phyloP scores from a whole-genome alignment of 92 coral and sea anemone species.

The Pocillopora grandis region DNA sequence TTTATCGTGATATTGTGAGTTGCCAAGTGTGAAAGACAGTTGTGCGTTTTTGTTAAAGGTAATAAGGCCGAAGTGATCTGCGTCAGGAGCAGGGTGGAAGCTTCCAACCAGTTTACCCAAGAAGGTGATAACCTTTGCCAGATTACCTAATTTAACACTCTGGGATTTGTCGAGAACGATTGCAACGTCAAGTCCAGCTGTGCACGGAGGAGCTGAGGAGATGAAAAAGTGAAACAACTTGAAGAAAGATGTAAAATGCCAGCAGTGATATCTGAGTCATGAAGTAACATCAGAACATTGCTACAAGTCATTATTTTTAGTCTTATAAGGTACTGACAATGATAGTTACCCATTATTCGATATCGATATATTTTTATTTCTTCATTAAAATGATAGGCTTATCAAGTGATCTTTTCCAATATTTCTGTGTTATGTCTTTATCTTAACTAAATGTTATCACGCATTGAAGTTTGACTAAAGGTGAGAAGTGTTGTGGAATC shows the following conservation, averaged over 20 bases:
- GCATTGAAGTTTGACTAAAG: too few relatives aligned
- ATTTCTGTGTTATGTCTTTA: too few relatives aligned
- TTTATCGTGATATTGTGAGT: neutral
- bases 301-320: too few relatives aligned
- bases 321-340: too few relatives aligned
- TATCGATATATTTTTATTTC: too few relatives aligned
- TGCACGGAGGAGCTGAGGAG: neutral
- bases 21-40: neutral
- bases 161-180: conserved; percentile 24
- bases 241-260: neutral
- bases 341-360: too few relatives aligned
- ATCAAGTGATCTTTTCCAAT: too few relatives aligned
- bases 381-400: too few relatives aligned
- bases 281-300: neutral
- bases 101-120: neutral
- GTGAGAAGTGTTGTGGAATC: too few relatives aligned
- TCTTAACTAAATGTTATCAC: too few relatives aligned
- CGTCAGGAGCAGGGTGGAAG: conserved; percentile 4
- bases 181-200: conserved; percentile 12
- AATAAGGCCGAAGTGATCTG: conserved; percentile 23
- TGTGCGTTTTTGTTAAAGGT: neutral
- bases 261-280: too few relatives aligned
- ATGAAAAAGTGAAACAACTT: too few relatives aligned
- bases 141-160: neutral
- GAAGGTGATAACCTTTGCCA: neutral